Conservation (phyloP, 92 coral and sea anemone genomes). For the Muricea muricata region DNA sequence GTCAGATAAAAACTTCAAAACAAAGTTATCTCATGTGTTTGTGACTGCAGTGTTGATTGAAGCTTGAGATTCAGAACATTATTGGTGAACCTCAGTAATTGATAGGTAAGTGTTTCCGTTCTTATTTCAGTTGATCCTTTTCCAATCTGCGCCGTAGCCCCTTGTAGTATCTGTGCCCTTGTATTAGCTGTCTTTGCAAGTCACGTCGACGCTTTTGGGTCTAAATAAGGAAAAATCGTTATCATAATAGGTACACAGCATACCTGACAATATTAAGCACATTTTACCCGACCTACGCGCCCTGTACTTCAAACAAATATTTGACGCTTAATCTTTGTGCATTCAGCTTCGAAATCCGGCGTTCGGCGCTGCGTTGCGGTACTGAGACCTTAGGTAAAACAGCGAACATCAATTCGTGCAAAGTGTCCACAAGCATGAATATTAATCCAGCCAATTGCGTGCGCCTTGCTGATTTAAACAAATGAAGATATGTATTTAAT, state of each 20-base stretch:
- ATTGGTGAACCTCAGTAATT: background rate
- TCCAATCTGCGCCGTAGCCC: background rate
- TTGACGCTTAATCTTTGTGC: too few species aligned
- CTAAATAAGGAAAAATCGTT: conserved; percentile 8
- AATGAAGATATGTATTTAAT: too few species aligned
- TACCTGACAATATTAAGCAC: background rate
- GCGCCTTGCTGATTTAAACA: too few species aligned
- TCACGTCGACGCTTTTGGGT: background rate
- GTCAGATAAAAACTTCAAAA: background rate
- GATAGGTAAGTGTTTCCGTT: conserved; percentile 2
- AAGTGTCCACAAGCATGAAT: too few species aligned
- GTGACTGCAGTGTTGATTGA: background rate
- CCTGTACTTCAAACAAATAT: background rate
- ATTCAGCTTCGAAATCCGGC: too few species aligned
- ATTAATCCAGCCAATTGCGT: too few species aligned
- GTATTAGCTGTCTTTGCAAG: background rate
- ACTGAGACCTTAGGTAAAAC: too few species aligned
- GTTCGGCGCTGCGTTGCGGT: too few species aligned
- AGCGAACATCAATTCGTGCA: too few species aligned
- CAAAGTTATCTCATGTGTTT: background rate
- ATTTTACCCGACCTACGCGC: background rate
- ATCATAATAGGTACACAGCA: background rate
- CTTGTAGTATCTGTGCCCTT: background rate
- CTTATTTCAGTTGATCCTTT: background rate
- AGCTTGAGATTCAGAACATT: background rate